A percentile compares a stretch with the other conserved stretches of the same genome.
Evolutionary conservation across 2,113 vertebrate genomes (phyloP).

Genomic region (Myxocyprinus asiaticus): DNA sequence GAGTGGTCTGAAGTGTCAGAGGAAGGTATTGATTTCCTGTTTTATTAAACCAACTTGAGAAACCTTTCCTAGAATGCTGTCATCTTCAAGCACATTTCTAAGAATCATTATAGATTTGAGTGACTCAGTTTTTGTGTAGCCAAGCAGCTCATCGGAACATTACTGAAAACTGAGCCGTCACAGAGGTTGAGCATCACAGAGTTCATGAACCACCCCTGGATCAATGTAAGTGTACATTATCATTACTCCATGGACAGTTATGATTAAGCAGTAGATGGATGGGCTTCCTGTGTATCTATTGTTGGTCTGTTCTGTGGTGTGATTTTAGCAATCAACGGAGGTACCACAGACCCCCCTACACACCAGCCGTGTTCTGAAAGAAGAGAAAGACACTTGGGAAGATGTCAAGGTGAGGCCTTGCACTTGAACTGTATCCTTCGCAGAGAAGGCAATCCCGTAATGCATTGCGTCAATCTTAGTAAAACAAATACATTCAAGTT

Average conservation of each 20-base stretch:
- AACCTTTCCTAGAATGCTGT: neutral
- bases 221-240: constrained; percentile 80
- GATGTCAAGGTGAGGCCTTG: constrained; percentile 88
- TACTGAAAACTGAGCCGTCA: constrained; percentile 95
- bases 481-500: no score
- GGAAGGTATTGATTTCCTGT: constrained; percentile 80
- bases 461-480: no score
- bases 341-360: constrained; percentile 96
- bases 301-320: no score
- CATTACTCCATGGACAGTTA: no score
- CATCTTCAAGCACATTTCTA: neutral
- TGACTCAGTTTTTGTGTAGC: constrained; percentile 70
- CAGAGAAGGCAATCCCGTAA: no score
- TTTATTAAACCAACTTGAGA: constrained; percentile 22
- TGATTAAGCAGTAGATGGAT: no score
- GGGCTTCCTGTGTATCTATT: no score
- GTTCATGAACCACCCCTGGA: constrained; percentile 99
- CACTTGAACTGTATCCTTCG: no score
- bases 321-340: constrained; percentile 88
- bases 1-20: constrained; percentile 98
- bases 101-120: neutral
- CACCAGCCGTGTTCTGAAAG: constrained; percentile 94
- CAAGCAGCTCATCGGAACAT: constrained; percentile 90
- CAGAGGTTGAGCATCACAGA: constrained; percentile 97
- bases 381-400: constrained; percentile 95